Conservation (phyloP, 1,140 invertebrate genomes). For the Aphelinus atriplicis region DNA sequence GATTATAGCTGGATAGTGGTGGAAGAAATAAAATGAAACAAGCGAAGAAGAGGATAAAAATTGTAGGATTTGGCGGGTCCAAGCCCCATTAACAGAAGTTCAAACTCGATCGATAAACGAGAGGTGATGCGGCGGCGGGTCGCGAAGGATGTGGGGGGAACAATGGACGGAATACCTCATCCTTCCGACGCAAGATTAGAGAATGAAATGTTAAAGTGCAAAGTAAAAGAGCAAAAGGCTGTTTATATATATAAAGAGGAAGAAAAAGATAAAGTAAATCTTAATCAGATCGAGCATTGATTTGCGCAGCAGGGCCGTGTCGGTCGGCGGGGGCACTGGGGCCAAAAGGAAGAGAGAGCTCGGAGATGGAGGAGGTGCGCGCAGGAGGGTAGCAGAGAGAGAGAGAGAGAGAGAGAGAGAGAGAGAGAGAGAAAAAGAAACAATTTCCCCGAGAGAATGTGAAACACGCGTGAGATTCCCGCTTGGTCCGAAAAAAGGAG, state of each 20-base stretch:
- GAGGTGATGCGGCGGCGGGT: too few relatives aligned
- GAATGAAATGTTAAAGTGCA: conserved; percentile 22
- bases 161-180: background rate
- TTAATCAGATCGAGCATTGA: conserved; percentile 34
- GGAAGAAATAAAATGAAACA: conserved; percentile 7
- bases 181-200: background rate
- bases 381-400: background rate
- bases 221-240: background rate
- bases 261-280: conserved; percentile 11
- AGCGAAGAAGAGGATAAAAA: conserved; percentile 1
- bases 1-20: conserved; percentile 1
- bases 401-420: background rate
- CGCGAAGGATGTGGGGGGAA: too few relatives aligned
- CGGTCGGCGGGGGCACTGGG: background rate
- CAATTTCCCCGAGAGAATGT: conserved; percentile 22
- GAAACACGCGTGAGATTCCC: conserved; percentile 37
- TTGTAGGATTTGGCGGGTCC: background rate
- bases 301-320: background rate
- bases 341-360: background rate
- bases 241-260: background rate
- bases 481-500: conserved; percentile 25
- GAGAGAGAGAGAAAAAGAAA: conserved; percentile 11
- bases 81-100: too few relatives aligned
- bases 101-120: too few relatives aligned
- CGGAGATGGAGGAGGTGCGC: background rate